phyloP scores from a whole-genome alignment of 2,797 vertebrate genomes.

The Brachymystax lenok region DNA sequence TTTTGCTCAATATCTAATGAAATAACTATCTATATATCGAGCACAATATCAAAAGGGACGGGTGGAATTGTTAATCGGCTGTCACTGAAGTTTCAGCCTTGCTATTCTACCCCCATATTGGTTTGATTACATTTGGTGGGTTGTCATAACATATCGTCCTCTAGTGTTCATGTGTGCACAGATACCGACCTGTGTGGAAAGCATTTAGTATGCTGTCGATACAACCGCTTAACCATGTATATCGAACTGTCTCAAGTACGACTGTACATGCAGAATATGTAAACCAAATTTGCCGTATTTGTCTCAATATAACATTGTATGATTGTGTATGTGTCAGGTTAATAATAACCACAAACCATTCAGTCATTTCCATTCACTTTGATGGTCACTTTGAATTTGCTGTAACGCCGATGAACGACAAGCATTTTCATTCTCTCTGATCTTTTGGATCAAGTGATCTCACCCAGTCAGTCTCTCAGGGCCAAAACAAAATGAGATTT shows the following conservation, averaged over 20 bases:
- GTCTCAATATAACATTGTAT: constrained; percentile 24
- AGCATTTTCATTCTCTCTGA: constrained; percentile 73
- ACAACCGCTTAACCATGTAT: constrained; percentile 43
- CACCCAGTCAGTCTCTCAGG: constrained; percentile 61
- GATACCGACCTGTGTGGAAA: neutral
- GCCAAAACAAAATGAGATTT: constrained; percentile 72
- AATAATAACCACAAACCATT: constrained; percentile 32
- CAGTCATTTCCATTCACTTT: constrained; percentile 30
- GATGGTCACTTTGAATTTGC: neutral
- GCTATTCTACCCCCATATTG: constrained; percentile 49
- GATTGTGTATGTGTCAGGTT: constrained; percentile 45
- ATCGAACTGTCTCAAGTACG: constrained; percentile 4
- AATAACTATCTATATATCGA: constrained; percentile 75
- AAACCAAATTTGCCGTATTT: constrained; percentile 31
- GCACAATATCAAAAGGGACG: constrained; percentile 55
- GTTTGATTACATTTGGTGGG: constrained; percentile 58
- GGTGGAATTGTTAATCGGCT: constrained; percentile 54
- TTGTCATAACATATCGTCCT: constrained; percentile 55
- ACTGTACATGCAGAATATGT: constrained; percentile 30
- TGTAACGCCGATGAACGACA: constrained; percentile 51
- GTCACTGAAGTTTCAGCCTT: constrained; percentile 56
- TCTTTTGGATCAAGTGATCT: constrained; percentile 63
- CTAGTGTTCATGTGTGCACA: constrained; percentile 32
- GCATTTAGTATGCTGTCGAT: constrained; percentile 31
- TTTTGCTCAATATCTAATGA: constrained; percentile 71